These are phyloP conservation scores for Doris montereyensis DNA, from an alignment of 2,888 invertebrate genomes.

Conservation along the genomic window DNA sequence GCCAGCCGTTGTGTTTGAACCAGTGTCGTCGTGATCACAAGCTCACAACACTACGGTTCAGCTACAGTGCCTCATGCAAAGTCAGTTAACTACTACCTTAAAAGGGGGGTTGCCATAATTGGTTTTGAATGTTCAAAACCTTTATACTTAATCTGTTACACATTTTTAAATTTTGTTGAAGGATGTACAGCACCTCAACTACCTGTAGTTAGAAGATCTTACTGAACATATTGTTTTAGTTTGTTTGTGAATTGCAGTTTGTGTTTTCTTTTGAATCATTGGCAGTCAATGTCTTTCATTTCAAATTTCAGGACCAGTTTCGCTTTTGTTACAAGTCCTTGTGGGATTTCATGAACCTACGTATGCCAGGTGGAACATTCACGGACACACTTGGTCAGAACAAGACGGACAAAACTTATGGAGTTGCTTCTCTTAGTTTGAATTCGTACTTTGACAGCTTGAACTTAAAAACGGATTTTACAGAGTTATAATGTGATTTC, in stretches of 20 bases:
- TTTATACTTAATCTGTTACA: too few species aligned
- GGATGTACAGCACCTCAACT: not conserved
- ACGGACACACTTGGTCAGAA: slow-evolving; percentile 58
- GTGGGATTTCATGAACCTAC: slow-evolving; percentile 65
- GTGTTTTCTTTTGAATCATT: slow-evolving; percentile 35
- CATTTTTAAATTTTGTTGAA: not conserved
- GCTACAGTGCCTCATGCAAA: too few species aligned
- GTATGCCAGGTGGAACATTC: slow-evolving; percentile 58
- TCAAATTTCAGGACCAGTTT: slow-evolving; percentile 71
- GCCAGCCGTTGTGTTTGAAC: too few species aligned
- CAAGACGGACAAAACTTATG: slow-evolving; percentile 50
- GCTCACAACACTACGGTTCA: too few species aligned
- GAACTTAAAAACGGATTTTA: not conserved
- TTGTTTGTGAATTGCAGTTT: not conserved
- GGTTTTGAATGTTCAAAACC: too few species aligned
- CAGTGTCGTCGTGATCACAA: too few species aligned
- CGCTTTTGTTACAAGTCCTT: slow-evolving; percentile 69
- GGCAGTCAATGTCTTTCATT: too few species aligned
- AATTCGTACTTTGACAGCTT: slow-evolving; percentile 47
- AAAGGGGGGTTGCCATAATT: too few species aligned
- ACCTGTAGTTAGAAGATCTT: not conserved
- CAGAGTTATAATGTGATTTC: too few species aligned
- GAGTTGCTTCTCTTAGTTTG: slow-evolving; percentile 54
- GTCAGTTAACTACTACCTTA: too few species aligned
- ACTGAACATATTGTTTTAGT: not conserved